Percentiles rank a stretch among this genome's conserved stretches.
These are phyloP conservation scores for Glaucomys volans DNA, from an alignment of 2,113 vertebrate species.

Conservation along the genomic window DNA sequence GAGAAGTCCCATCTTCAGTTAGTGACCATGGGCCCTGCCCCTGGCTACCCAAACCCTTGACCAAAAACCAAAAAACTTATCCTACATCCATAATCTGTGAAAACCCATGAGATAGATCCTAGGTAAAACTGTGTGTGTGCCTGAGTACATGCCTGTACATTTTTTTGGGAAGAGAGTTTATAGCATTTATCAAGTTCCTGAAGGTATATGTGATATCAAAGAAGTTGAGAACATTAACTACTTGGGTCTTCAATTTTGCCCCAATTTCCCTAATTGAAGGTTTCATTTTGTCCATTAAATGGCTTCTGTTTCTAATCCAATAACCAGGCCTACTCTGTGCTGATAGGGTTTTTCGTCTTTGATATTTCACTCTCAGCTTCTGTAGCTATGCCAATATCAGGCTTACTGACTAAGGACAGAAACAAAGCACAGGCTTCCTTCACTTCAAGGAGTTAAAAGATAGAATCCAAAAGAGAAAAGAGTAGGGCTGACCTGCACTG, in stretches of 20 bases:
- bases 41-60: not conserved
- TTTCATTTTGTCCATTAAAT: not conserved
- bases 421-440: not conserved
- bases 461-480: slow-evolving; percentile 17
- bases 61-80: no score
- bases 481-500: not conserved
- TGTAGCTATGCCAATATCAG: not conserved
- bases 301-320: not conserved
- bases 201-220: not conserved
- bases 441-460: slow-evolving; percentile 13
- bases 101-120: not conserved
- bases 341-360: not conserved
- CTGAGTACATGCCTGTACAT: not conserved
- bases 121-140: not conserved
- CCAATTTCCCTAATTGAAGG: not conserved
- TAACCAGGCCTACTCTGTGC: not conserved
- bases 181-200: not conserved
- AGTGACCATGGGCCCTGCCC: not conserved
- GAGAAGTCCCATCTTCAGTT: not conserved
- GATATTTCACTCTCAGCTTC: not conserved
- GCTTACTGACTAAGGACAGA: not conserved
- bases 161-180: not conserved
- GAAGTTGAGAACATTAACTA: not conserved
- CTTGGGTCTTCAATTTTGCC: not conserved
- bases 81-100: not conserved